Conservation (phyloP, 2,888 invertebrate genomes). For the Anorthoa munda region DNA sequence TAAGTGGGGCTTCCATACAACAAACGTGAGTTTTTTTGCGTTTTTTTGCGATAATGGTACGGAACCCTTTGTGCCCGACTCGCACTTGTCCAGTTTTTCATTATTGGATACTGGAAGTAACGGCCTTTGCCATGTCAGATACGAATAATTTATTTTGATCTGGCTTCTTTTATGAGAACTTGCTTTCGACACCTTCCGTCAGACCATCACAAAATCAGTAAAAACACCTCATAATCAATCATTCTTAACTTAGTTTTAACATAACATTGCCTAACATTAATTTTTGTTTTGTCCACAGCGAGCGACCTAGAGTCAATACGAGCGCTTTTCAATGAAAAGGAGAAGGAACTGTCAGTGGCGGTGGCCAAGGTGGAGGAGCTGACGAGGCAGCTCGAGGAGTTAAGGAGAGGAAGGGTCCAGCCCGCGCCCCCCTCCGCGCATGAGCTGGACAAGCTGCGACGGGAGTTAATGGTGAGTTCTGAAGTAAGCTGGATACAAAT, state of each 20-base stretch:
- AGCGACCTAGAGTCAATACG: conserved; percentile 99
- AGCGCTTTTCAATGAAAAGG: conserved; percentile 99
- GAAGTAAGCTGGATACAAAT: conserved; percentile 31
- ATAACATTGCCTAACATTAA: neutral
- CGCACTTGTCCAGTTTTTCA: too few relatives aligned
- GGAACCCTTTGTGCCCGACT: too few relatives aligned
- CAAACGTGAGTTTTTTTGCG: too few relatives aligned
- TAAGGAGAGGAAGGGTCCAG: conserved; percentile 93
- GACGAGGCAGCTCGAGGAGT: conserved; percentile 98
- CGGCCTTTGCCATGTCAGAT: too few relatives aligned
- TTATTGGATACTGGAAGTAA: too few relatives aligned
- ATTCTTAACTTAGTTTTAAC: too few relatives aligned
- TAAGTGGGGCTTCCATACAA: too few relatives aligned
- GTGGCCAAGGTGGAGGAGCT: conserved; percentile 99
- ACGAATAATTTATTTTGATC: neutral
- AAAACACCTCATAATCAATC: too few relatives aligned
- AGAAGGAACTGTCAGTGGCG: conserved; percentile 98
- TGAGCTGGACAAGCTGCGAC: conserved; percentile 97
- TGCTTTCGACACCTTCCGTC: too few relatives aligned
- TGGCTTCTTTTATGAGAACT: neutral
- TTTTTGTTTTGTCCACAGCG: conserved; percentile 91
- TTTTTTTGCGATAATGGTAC: too few relatives aligned
- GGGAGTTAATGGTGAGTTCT: conserved; percentile 96
- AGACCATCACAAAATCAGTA: too few relatives aligned
- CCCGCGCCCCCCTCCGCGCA: conserved; percentile 94